These are phyloP conservation scores for Benthosema pterotum DNA, from an alignment of 2,797 vertebrate species.

Conservation along the genomic window DNA sequence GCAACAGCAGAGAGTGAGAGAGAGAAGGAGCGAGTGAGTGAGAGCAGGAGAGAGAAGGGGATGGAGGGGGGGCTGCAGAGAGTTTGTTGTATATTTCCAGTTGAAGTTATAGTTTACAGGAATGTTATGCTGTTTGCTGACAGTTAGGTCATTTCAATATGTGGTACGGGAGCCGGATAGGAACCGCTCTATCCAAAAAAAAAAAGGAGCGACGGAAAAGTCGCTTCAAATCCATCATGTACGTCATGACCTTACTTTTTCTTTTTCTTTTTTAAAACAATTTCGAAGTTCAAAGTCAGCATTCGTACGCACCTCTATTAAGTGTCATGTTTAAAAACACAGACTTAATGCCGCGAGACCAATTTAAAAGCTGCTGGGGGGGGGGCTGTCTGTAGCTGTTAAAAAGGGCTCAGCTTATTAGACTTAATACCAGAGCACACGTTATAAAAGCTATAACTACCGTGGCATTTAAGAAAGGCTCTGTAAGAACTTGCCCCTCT, in stretches of 20 bases:
- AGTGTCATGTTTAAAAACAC: slow-evolving; percentile 28
- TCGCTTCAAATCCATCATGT: slow-evolving; percentile 18
- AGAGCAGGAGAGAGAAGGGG: slow-evolving; percentile 11
- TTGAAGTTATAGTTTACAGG: slow-evolving; percentile 63
- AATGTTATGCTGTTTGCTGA: slow-evolving; percentile 53
- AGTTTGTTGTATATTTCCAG: slow-evolving; percentile 61
- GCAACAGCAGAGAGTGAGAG: slow-evolving; percentile 45
- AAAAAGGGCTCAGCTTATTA: slow-evolving; percentile 34
- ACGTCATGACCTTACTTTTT: slow-evolving; percentile 15
- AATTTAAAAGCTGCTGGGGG: slow-evolving; percentile 38
- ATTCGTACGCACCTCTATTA: background rate
- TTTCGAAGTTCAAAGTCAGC: slow-evolving; percentile 14
- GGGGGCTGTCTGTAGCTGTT: slow-evolving; percentile 8
- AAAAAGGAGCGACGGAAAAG: slow-evolving; percentile 22
- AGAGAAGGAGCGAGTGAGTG: slow-evolving; percentile 19
- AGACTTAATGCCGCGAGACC: slow-evolving; percentile 9
- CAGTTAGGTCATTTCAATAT: slow-evolving; percentile 36
- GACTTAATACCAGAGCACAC: slow-evolving; percentile 50
- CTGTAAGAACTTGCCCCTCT: slow-evolving; percentile 62
- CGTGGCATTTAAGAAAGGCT: slow-evolving; percentile 54
- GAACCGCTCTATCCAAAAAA: slow-evolving; percentile 9
- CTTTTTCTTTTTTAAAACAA: no score
- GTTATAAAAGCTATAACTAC: slow-evolving; percentile 51
- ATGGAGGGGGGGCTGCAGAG: slow-evolving; percentile 23
- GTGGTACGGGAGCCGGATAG: slow-evolving; percentile 33